Evolutionary conservation across 2,113 vertebrate genomes (phyloP).

Genomic region (Heliornis fulica): DNA sequence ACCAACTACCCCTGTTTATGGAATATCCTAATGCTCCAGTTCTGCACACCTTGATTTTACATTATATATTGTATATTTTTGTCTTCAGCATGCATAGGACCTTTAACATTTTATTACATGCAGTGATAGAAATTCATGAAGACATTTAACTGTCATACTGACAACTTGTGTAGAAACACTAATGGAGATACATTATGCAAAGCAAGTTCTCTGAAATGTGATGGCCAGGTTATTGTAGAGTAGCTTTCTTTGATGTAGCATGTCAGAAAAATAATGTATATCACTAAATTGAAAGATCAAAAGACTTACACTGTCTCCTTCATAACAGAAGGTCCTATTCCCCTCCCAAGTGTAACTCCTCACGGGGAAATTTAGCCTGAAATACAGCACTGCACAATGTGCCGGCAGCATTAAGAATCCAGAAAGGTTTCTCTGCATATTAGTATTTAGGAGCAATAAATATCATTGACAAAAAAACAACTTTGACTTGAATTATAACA

Average conservation of each 20-base stretch:
- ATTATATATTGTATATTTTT: neutral
- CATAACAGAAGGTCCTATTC: neutral
- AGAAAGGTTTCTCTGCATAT: neutral
- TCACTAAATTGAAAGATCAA: neutral
- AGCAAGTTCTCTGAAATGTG: neutral
- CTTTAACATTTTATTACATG: neutral
- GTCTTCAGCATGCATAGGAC: neutral
- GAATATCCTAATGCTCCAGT: neutral
- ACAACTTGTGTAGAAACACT: neutral
- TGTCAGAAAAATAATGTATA: neutral
- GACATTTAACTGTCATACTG: neutral
- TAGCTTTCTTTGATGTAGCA: neutral
- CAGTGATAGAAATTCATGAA: neutral
- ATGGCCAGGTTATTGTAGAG: neutral
- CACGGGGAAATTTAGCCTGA: neutral
- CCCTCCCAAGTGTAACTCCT: neutral
- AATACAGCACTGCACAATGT: neutral
- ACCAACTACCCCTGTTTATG: neutral
- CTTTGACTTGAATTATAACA: conserved; percentile 9
- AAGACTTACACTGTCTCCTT: neutral
- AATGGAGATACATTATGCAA: conserved; percentile 3
- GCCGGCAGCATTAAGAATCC: neutral
- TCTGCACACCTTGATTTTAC: neutral
- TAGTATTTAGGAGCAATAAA: conserved; percentile 16
- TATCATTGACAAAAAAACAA: neutral